Percentiles rank a stretch among this genome's conserved stretches.
Evolutionary conservation across 2,113 vertebrate genomes (phyloP).

Genomic region (Chrysemys picta): DNA sequence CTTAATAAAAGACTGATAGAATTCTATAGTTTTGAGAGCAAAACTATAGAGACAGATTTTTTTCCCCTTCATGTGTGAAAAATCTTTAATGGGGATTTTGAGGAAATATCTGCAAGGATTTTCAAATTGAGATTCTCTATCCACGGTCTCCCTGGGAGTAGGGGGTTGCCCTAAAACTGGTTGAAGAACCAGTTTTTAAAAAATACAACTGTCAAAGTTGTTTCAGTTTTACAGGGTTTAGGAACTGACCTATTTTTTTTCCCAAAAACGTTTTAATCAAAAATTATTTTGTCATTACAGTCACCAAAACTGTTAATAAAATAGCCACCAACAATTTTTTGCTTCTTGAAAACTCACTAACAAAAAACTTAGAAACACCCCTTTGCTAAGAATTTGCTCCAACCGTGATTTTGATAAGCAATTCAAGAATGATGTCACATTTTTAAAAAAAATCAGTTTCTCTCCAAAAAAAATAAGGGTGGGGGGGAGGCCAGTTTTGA

Average conservation of each 20-base stretch:
- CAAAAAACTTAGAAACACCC: neutral
- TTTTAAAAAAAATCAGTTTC: no score
- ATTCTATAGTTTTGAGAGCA: neutral
- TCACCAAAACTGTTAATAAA: fast-evolving
- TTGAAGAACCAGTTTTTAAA: neutral
- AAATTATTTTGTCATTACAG: neutral
- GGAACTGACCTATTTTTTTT: neutral
- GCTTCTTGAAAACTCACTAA: neutral
- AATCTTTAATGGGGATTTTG: neutral
- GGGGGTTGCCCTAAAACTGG: neutral
- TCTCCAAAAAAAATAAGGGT: no score
- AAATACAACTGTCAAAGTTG: fast-evolving
- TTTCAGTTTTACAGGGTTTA: neutral
- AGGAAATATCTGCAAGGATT: neutral
- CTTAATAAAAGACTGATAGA: neutral
- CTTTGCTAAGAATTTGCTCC: neutral
- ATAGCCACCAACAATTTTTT: neutral
- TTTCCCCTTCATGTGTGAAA: fast-evolving
- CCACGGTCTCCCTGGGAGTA: neutral
- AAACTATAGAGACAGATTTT: neutral
- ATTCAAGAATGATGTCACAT: neutral
- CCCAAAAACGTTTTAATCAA: neutral
- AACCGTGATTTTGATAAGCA: neutral
- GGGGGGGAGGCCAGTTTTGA: no score
- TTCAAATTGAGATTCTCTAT: neutral